These are phyloP conservation scores for Neotoma lepida DNA, from an alignment of 2,113 vertebrate species.

Conservation along the genomic window DNA sequence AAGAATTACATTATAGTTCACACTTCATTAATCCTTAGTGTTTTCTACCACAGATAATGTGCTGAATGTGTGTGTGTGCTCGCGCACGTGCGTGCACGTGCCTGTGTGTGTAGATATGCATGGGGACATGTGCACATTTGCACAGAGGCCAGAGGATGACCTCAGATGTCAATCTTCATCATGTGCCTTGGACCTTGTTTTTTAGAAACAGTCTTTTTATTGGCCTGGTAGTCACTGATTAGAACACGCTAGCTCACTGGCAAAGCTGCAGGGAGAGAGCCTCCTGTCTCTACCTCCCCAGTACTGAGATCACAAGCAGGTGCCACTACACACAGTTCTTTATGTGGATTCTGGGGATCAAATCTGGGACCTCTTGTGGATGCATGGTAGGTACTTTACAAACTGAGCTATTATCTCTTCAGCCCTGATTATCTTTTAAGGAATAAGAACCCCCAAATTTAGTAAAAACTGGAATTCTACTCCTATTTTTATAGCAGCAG, in stretches of 20 bases:
- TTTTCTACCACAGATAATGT: neutral
- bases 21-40: neutral
- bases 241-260: neutral
- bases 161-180: neutral
- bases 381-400: neutral
- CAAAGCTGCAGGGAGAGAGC: neutral
- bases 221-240: neutral
- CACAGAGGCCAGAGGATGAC: neutral
- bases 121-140: neutral
- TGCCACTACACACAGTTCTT: neutral
- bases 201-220: neutral
- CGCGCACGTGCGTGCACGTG: no score
- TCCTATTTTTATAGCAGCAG: constrained; percentile 64
- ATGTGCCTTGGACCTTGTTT: neutral
- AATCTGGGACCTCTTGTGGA: neutral
- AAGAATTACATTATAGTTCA: neutral
- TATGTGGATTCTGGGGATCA: neutral
- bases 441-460: constrained; percentile 68
- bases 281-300: neutral
- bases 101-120: no score
- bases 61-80: neutral
- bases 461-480: constrained; percentile 69
- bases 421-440: neutral
- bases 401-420: neutral
- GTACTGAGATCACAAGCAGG: neutral